Base-by-base conservation (phyloP, 2,113 vertebrate species). In the Dipodomys spectabilis region DNA sequence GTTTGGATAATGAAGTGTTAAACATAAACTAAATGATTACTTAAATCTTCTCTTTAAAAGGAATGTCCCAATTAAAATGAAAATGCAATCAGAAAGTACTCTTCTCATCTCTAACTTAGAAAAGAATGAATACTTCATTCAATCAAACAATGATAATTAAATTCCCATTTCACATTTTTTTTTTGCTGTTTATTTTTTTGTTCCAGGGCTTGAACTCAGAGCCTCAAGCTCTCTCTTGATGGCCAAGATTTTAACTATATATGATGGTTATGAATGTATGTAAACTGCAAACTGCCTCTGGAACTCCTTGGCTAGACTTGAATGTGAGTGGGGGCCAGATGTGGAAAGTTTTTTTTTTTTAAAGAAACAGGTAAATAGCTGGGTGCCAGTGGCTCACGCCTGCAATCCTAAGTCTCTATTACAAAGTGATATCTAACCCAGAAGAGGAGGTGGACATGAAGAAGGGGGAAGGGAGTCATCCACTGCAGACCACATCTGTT, bases 21-120 rank as follows among this genome's bases (percentile, higher is more conserved):
- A 77, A 80, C 39, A 35, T 39, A 82, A 60, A 57, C 74, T 71
- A 93, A 65, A 80, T 69, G 74, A 32, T 67, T 68, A 75, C 68
- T 87, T 86, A 77, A 77, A 80, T 85, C 45, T 20, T 83, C 25
- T 67, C 69, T 82, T 88, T 88, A 71, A 75, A 87, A 83, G n/a
- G 80, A 74, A 83, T 28, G 7, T 73, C 28, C n/a, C 67, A 71
- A 18, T 74, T 79, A 57, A 80, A 88, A 90, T 39, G 79, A 89
- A 87, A 80, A 71, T 49, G 9, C 13, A 64, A 81, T 35, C n/a
- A 75, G 27, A 57, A 68, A 82, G 44, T 30, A 83, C 13, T 92
- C 84, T 90, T 65, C 27, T 11, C 8, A 83, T 75, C 53, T 82
- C 65, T 84, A 78, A 91, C 25, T 72, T 74, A 45, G 39, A 64